phyloP scores from a whole-genome alignment of 1,140 invertebrate species.

The Magallana ariakensis region DNA sequence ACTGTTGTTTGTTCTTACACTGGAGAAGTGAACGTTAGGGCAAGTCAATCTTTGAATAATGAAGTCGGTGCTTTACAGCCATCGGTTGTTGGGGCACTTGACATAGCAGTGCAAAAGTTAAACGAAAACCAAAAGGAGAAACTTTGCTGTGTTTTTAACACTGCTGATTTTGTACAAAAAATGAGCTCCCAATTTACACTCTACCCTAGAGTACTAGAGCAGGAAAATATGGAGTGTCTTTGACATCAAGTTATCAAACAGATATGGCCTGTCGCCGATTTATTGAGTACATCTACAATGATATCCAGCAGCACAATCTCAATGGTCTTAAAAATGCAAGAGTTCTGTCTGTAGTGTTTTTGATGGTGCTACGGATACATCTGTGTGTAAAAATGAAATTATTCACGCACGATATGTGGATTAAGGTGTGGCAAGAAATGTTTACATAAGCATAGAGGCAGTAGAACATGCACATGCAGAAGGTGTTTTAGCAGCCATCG shows the following conservation, averaged over 20 bases:
- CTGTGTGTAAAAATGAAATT: not conserved
- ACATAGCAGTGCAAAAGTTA: not conserved
- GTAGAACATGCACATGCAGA: conserved; percentile 48
- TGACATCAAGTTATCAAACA: no score
- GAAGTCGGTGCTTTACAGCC: not conserved
- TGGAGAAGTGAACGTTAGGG: not conserved
- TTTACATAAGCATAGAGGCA: not conserved
- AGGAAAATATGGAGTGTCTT: no score
- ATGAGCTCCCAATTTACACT: not conserved
- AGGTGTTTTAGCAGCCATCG: conserved; percentile 35
- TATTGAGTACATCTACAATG: conserved; percentile 3
- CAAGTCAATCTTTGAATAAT: not conserved
- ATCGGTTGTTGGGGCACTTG: not conserved
- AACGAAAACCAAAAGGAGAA: not conserved
- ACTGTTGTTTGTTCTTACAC: not conserved
- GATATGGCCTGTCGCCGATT: not conserved
- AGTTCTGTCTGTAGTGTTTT: conserved; percentile 42
- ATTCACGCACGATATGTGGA: conserved; percentile 5
- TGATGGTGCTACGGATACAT: conserved; percentile 41
- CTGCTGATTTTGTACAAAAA: not conserved
- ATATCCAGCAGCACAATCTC: not conserved
- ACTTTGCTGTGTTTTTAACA: not conserved
- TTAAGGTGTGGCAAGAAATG: not conserved
- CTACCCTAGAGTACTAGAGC: not conserved
- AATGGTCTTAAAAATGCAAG: not conserved